These are phyloP conservation scores for Flexamia atlantica DNA, from an alignment of 2,888 invertebrate genomes.

Conservation along the genomic window DNA sequence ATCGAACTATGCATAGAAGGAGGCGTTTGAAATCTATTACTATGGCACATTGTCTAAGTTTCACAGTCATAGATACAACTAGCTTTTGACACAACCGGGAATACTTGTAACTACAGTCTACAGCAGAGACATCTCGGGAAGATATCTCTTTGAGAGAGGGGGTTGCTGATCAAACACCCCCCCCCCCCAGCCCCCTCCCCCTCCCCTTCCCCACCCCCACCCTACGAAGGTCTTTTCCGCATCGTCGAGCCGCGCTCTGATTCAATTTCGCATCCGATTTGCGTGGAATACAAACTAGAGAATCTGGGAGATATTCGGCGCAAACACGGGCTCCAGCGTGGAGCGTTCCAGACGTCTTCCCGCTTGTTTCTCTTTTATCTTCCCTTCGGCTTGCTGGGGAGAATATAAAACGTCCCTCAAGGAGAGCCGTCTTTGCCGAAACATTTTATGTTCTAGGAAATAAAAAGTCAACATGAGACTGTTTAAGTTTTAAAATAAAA, in stretches of 20 bases:
- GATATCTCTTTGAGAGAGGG: neutral
- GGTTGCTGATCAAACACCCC: slow-evolving; percentile 35
- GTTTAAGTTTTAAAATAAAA: too few species aligned
- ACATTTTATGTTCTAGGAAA: neutral
- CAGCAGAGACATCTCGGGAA: neutral
- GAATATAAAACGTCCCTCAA: slow-evolving; percentile 20
- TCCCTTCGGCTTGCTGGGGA: neutral
- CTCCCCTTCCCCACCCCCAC: neutral
- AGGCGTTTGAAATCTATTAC: too few species aligned
- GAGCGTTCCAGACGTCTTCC: neutral
- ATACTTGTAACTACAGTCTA: too few species aligned
- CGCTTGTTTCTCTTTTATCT: slow-evolving; percentile 30
- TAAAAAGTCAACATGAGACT: neutral
- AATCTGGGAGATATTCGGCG: slow-evolving; percentile 31
- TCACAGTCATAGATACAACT: too few species aligned
- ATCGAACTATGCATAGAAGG: too few species aligned
- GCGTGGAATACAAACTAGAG: slow-evolving; percentile 66
- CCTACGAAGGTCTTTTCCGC: slow-evolving; percentile 52
- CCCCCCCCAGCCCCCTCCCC: neutral
- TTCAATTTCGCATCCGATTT: slow-evolving; percentile 68
- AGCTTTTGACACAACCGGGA: too few species aligned
- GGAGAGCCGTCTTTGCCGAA: neutral
- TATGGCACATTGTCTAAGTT: too few species aligned
- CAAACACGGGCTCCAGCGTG: neutral
- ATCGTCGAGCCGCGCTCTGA: slow-evolving; percentile 63